Evolutionary conservation across 2,888 invertebrate genomes (phyloP), one percentile per base, ranked within the genome.

Genomic region (Lottia gigantea): DNA sequence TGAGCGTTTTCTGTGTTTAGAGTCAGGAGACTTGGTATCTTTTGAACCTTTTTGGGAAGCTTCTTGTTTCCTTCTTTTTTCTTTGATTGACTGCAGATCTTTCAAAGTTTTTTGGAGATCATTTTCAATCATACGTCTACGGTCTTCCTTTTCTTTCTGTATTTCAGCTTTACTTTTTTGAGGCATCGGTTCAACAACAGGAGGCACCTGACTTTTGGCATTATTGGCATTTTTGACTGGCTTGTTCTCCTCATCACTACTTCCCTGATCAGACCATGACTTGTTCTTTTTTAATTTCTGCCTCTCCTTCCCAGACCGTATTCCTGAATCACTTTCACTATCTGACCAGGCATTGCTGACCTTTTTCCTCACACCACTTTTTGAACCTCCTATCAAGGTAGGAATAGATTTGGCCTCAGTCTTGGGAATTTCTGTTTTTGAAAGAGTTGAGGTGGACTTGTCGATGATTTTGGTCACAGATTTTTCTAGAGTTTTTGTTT

Each of bases 191-290:
- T 66, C 62, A 15, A 47, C 12, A n/a, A 26, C 25, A n/a, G 70
- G 61, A 40, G 19, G 40, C n/a, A 45, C 40, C 23, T 67, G 26
- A n/a, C 19, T 63, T 26, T 62, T 45, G 47, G 16, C 67, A 55
- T 26, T n/a, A 4, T 49, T 49, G 16, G 70, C 47, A 26, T 26
- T 31, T 40, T 71, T 71, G 15, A 68, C 64, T 26, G 12, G 40
- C 11, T 68, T 68, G 16, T 55, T 45, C 16, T 62, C 67, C 19
- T 67, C 74, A 63, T 67, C 70, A 55, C 66, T 65, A 31, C 71
- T 72, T 11, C 68, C 71, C 49, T 62, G 62, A n/a, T 78, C 73
- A n/a, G 55, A 55, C 55, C 55, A 55, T 23, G 55, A 55, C 2
- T 23, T 19, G 11, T 55, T 14, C 11, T 55, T 55, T 55, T 55